A percentile compares a stretch with the other conserved stretches of the same genome.
Evolutionary conservation across 2,888 invertebrate species (phyloP).

Genomic region (Sylvicola cinctus): DNA sequence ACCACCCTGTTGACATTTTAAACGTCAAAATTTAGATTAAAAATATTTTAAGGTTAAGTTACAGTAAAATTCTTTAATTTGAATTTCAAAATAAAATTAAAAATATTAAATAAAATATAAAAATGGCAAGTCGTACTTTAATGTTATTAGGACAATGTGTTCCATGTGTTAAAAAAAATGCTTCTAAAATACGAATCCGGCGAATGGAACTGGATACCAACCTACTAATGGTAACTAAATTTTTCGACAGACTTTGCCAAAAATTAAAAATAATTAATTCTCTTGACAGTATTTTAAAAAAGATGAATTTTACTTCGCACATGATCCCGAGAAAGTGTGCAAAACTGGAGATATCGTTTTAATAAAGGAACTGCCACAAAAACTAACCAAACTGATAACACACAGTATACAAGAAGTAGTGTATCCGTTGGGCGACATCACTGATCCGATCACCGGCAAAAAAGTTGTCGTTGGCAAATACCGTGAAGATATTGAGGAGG

Average conservation of each 20-base stretch:
- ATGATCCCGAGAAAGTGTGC: conserved; percentile 55
- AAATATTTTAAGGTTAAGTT: too few relatives aligned
- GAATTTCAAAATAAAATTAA: too few relatives aligned
- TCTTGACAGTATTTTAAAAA: conserved; percentile 50
- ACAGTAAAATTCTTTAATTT: too few relatives aligned
- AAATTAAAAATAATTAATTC: neutral
- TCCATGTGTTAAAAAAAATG: conserved; percentile 55
- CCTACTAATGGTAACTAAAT: conserved; percentile 45
- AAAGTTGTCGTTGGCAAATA: conserved; percentile 51
- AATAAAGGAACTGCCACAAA: conserved; percentile 41
- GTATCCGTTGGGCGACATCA: conserved; percentile 63
- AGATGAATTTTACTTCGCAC: conserved; percentile 48
- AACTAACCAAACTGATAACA: conserved; percentile 53
- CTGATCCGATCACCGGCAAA: conserved; percentile 69
- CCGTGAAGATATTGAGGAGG: conserved; percentile 50
- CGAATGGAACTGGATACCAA: conserved; percentile 53
- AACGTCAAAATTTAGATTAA: too few relatives aligned
- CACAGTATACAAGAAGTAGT: conserved; percentile 62
- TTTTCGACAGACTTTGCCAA: conserved; percentile 1
- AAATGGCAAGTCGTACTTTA: conserved; percentile 28
- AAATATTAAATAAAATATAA: conserved; percentile 19
- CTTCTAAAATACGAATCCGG: conserved; percentile 57
- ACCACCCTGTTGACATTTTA: too few relatives aligned
- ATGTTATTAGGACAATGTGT: conserved; percentile 58
- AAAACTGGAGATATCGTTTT: conserved; percentile 70